phyloP scores from a whole-genome alignment of 2,888 invertebrate genomes.

The Diabrotica balteata region DNA sequence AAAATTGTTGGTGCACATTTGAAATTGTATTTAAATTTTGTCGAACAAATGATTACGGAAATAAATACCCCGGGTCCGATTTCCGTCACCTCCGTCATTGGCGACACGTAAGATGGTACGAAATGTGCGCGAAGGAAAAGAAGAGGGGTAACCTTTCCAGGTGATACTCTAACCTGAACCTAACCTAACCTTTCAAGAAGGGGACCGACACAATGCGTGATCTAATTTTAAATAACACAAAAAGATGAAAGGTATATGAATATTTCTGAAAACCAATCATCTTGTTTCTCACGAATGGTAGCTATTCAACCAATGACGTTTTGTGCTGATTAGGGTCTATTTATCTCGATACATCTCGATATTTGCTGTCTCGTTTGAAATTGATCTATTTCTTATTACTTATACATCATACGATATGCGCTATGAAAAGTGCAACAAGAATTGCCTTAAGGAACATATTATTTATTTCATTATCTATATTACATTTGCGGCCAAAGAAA shows the following conservation, averaged over 20 bases:
- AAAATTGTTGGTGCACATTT: background rate
- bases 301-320: constrained; percentile 23
- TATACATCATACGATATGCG: no score
- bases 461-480: no score
- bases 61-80: background rate
- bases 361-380: background rate
- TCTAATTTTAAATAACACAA: constrained; percentile 59
- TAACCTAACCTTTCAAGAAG: constrained; percentile 48
- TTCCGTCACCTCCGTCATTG: background rate
- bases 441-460: no score
- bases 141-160: constrained; percentile 42
- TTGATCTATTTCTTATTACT: background rate
- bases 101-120: constrained; percentile 1
- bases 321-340: constrained; percentile 13
- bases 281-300: constrained; percentile 39
- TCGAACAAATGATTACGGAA: no score
- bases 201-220: constrained; percentile 54
- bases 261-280: constrained; percentile 50
- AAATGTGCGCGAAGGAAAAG: constrained; percentile 10
- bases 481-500: no score
- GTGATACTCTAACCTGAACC: constrained; percentile 54
- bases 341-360: background rate
- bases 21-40: no score
- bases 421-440: no score
- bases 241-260: constrained; percentile 47